Percentiles rank a stretch among this genome's conserved stretches.
phyloP scores from a whole-genome alignment of 53 echinoderm and acorn worm genomes.

The Mesocentrotus franciscanus region DNA sequence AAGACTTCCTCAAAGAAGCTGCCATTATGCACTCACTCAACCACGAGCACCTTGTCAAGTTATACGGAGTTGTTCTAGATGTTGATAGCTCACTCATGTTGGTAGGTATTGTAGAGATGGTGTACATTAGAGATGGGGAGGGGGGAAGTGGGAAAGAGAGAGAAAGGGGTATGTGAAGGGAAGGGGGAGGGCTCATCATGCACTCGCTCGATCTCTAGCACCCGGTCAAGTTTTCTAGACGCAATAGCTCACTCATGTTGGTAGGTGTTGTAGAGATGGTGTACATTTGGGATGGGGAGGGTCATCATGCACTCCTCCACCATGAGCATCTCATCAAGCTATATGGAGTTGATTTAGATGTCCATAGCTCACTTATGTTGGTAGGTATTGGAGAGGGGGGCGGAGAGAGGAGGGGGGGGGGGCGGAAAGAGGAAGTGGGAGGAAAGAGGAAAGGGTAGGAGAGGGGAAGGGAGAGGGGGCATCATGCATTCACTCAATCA shows the following conservation, averaged over 20 bases:
- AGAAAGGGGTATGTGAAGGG: background rate
- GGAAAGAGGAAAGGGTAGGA: background rate
- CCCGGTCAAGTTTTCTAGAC: conserved; percentile 89
- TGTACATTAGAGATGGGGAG: background rate
- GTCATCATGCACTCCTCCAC: conserved; percentile 98
- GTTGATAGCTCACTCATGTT: conserved; percentile 91
- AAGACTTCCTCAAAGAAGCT: conserved; percentile 97
- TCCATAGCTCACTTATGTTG: background rate
- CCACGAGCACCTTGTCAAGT: conserved; percentile 91
- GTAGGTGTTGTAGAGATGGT: conserved; percentile 67
- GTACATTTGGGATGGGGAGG: background rate
- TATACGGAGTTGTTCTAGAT: conserved; percentile 95
- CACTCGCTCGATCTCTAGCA: too few relatives aligned
- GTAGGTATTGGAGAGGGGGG: background rate
- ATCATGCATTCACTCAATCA: too few relatives aligned
- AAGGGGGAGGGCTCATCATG: conserved; percentile 32
- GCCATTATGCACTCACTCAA: conserved; percentile 98
- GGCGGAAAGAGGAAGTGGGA: background rate
- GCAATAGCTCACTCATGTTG: conserved; percentile 82
- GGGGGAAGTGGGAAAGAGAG: background rate
- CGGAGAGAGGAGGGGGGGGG: background rate
- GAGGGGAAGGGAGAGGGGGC: too few relatives aligned
- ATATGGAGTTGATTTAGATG: background rate
- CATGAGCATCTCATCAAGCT: too few relatives aligned
- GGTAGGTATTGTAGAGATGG: conserved; percentile 70